phyloP scores from a whole-genome alignment of 1,140 invertebrate species.

The Drosophila dunni region DNA sequence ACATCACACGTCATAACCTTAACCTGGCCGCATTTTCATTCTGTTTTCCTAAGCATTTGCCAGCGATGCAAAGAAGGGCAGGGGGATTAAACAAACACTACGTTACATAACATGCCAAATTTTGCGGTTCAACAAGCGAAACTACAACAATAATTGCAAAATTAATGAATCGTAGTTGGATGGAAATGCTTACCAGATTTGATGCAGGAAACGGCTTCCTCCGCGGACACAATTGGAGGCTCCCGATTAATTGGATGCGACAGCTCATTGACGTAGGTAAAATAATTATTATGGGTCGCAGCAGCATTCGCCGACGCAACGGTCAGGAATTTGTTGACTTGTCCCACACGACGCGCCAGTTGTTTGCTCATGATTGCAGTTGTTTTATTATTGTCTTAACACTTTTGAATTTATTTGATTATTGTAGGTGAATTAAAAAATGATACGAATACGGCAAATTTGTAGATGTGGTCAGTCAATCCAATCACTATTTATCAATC shows the following conservation, averaged over 20 bases:
- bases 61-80: not conserved
- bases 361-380: slow-evolving; percentile 63
- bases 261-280: slow-evolving; percentile 86
- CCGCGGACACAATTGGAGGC: slow-evolving; percentile 85
- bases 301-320: slow-evolving; percentile 33
- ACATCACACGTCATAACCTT: slow-evolving; percentile 14
- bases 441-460: not conserved
- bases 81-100: slow-evolving; percentile 1
- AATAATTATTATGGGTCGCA: slow-evolving; percentile 84
- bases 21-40: slow-evolving; percentile 40
- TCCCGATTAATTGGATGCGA: slow-evolving; percentile 86
- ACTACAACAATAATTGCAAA: not conserved
- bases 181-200: slow-evolving; percentile 85
- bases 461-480: not conserved
- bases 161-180: too few relatives aligned
- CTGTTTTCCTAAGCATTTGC: slow-evolving; percentile 43
- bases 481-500: slow-evolving; percentile 11
- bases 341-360: slow-evolving; percentile 49
- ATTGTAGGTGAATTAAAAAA: not conserved
- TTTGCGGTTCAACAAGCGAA: slow-evolving; percentile 5
- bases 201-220: slow-evolving; percentile 86
- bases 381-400: not conserved
- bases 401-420: slow-evolving; percentile 1
- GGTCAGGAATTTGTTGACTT: slow-evolving; percentile 54
- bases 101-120: slow-evolving; percentile 63